A percentile compares a stretch with the other conserved stretches of the same genome.
These are phyloP conservation scores for Aphidius gifuensis DNA, from an alignment of 1,140 invertebrate species.

Conservation along the genomic window DNA sequence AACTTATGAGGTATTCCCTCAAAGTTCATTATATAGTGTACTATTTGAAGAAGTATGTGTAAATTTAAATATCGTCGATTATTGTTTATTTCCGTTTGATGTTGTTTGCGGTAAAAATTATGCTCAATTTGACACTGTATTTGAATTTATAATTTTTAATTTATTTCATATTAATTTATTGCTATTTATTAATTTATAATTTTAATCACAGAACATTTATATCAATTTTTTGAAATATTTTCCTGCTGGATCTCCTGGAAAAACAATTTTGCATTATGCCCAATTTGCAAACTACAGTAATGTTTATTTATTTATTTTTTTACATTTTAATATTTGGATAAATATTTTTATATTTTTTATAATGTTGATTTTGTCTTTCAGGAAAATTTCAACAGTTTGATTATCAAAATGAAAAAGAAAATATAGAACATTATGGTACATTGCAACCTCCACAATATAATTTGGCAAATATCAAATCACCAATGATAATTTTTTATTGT, in stretches of 20 bases:
- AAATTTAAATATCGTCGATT: too few relatives aligned
- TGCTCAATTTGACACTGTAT: too few relatives aligned
- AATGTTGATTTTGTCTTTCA: too few relatives aligned
- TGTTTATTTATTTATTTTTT: background rate
- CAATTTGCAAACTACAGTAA: constrained; percentile 3
- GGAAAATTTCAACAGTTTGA: background rate
- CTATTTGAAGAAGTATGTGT: too few relatives aligned
- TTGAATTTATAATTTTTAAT: background rate
- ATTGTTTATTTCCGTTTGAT: too few relatives aligned
- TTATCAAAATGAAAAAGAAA: background rate
- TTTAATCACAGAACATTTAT: background rate
- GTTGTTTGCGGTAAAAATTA: too few relatives aligned
- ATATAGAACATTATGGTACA: background rate
- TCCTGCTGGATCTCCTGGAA: constrained; percentile 2
- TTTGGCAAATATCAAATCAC: constrained; percentile 2
- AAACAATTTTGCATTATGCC: background rate
- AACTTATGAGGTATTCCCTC: too few relatives aligned
- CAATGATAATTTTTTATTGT: constrained; percentile 1
- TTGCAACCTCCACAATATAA: background rate
- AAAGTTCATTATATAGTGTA: too few relatives aligned
- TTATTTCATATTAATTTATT: too few relatives aligned
- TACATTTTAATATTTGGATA: too few relatives aligned
- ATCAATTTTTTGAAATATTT: background rate
- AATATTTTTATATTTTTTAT: too few relatives aligned
- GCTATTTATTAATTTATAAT: too few relatives aligned